Evolutionary conservation across 1,140 invertebrate species (phyloP), one percentile per base, ranked within the genome.

Genomic region (Glossosoma conforme): DNA sequence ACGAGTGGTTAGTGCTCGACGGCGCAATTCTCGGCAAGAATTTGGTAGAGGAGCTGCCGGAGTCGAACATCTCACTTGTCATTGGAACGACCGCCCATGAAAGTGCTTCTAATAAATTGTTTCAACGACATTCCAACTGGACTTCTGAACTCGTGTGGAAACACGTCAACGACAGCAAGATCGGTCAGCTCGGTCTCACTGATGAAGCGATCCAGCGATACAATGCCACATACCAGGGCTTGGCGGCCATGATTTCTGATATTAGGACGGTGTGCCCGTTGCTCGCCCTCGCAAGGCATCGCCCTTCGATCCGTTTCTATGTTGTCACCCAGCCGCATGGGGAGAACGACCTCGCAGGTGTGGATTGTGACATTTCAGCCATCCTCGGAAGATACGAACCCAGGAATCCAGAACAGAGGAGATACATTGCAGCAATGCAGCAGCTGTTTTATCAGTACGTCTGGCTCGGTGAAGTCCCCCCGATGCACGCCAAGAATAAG

Each of bases 401-500:
- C 0, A 79, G 78, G 44, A 82, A 79, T 13, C 79, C 81, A 0
- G 83, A 84, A 56, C 83, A 89, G 60, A 77, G 82, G 37, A 72
- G 83, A 17, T 90, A 85, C 54, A 78, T 87, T 24, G 79, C 81
- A 1, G 84, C 87, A 2, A 88, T 91, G 72, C 87, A 90, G 61
- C 80, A 86, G 43, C 64, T 90, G 1, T 92, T 92, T 64, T 90
- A 89, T 61, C 80, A 85, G 54, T 91, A 81, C 56, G 86, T 90
- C 0, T 82, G 82, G 71, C 78, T 86, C 50, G 86, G 84, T 8
- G 77, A 78, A 36, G 67, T 87, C 15, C 65, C 78, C 4, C 75
- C 79, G 1, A 72, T 69, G 1, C 74, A 81, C 30, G 58, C 66
- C 4, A 67, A 75, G 4, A 73, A 77, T 22, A 22, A 21, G 1